phyloP scores from a whole-genome alignment of 1,140 invertebrate species.

The Catajapyx aquilonaris region DNA sequence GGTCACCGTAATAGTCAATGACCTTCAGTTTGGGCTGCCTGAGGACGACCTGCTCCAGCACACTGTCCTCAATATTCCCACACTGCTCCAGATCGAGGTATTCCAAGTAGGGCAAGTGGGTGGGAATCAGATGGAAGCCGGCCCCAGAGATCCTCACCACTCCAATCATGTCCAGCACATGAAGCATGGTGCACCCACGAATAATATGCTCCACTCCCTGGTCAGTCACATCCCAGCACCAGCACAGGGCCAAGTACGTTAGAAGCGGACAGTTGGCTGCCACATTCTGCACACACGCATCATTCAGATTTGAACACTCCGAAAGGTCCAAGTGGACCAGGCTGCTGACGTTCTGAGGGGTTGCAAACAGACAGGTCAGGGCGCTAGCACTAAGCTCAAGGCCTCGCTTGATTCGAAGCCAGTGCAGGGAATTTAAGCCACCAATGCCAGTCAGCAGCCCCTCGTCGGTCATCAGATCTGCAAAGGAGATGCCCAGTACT shows the following conservation, averaged over 20 bases:
- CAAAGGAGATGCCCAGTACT: conserved; percentile 11
- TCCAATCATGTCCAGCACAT: conserved; percentile 10
- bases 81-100: conserved; percentile 12
- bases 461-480: conserved; percentile 12
- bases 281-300: conserved; percentile 8
- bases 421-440: conserved; percentile 6
- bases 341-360: conserved; percentile 2
- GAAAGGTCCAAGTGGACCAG: conserved; percentile 11
- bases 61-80: conserved; percentile 7
- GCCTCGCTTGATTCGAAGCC: conserved; percentile 11
- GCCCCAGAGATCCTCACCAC: conserved; percentile 10
- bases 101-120: conserved; percentile 6
- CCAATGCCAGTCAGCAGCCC: conserved; percentile 9
- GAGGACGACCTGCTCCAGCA: conserved; percentile 8
- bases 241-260: conserved; percentile 8
- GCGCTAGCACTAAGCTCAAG: conserved; percentile 7
- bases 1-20: conserved; percentile 12
- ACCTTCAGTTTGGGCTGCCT: conserved; percentile 9
- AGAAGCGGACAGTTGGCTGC: conserved; percentile 7
- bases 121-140: conserved; percentile 8
- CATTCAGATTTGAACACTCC: conserved; percentile 11
- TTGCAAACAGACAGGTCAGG: conserved; percentile 7
- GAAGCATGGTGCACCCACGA: conserved; percentile 5
- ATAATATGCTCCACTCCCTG: conserved; percentile 9
- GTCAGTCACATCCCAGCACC: conserved; percentile 14